Percentiles rank a stretch among this genome's conserved stretches.
phyloP scores from a whole-genome alignment of 2,113 vertebrate species.

The Brevimyrus niger region DNA sequence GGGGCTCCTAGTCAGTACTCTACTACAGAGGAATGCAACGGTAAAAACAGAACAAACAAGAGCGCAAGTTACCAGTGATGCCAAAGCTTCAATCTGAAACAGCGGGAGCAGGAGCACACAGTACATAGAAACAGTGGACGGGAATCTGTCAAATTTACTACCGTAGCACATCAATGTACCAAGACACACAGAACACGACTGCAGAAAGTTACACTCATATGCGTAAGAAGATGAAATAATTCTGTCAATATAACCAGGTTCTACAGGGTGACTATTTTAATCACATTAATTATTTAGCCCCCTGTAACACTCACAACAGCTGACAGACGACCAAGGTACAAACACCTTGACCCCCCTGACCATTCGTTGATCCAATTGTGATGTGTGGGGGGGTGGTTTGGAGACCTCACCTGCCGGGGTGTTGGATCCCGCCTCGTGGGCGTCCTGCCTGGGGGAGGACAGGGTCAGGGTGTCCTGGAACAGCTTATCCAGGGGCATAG shows the following conservation, averaged over 20 bases:
- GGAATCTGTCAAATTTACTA: not conserved
- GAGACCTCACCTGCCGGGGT: conserved; percentile 63
- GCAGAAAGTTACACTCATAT: not conserved
- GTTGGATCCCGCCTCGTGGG: conserved; percentile 49
- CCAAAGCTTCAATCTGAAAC: conserved; percentile 17
- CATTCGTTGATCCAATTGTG: not conserved
- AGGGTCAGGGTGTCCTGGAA: conserved; percentile 64
- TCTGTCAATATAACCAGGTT: not conserved
- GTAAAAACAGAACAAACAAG: conserved; percentile 92
- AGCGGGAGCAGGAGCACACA: not conserved
- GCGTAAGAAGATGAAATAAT: not conserved
- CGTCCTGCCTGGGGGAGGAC: conserved; percentile 49
- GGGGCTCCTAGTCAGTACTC: conserved; percentile 97
- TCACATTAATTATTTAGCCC: not conserved
- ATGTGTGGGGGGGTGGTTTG: not conserved
- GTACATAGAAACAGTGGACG: not conserved
- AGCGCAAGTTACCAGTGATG: conserved; percentile 74
- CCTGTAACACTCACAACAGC: not conserved
- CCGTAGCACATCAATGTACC: not conserved
- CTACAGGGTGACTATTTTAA: not conserved
- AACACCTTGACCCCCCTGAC: not conserved
- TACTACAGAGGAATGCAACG: conserved; percentile 90
- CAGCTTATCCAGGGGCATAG: conserved; percentile 82
- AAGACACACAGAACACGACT: not conserved
- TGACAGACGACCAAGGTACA: not conserved